Percentiles rank a stretch among this genome's conserved stretches.
Conservation (phyloP, 2,113 vertebrate species). For the Saguinus midas region DNA sequence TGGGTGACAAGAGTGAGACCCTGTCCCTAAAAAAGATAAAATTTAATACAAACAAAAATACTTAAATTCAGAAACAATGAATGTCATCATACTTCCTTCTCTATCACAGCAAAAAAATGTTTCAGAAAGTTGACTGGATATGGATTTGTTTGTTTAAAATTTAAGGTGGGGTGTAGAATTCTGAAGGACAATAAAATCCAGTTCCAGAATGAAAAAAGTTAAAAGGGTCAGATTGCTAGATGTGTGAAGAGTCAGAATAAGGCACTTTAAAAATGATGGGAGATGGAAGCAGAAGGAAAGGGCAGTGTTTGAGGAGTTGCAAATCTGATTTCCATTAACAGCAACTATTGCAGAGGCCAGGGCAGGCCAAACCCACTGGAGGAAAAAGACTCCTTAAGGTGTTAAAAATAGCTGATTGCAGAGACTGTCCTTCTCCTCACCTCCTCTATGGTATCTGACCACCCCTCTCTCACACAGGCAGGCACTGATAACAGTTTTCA, state of each 20-base stretch:
- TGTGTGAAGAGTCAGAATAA: not conserved
- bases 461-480: not conserved
- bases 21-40: too few relatives aligned
- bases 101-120: not conserved
- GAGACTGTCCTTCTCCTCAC: not conserved
- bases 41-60: too few relatives aligned
- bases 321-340: not conserved
- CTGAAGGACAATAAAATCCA: not conserved
- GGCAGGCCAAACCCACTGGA: fast-evolving
- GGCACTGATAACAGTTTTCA: not conserved
- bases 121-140: not conserved
- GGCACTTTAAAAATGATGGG: not conserved
- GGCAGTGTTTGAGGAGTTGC: not conserved
- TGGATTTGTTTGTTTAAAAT: constrained; percentile 4
- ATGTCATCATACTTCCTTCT: not conserved
- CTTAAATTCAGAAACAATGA: not conserved
- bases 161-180: not conserved
- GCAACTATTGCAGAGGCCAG: not conserved
- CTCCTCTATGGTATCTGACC: fast-evolving
- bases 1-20: too few relatives aligned
- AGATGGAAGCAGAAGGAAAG: not conserved
- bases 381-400: fast-evolving
- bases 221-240: not conserved
- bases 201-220: not conserved
- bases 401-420: not conserved